Percentiles rank a stretch among this genome's conserved stretches.
Evolutionary conservation across 1,140 invertebrate genomes (phyloP).

Genomic region (Gonioctena quinquepunctata): DNA sequence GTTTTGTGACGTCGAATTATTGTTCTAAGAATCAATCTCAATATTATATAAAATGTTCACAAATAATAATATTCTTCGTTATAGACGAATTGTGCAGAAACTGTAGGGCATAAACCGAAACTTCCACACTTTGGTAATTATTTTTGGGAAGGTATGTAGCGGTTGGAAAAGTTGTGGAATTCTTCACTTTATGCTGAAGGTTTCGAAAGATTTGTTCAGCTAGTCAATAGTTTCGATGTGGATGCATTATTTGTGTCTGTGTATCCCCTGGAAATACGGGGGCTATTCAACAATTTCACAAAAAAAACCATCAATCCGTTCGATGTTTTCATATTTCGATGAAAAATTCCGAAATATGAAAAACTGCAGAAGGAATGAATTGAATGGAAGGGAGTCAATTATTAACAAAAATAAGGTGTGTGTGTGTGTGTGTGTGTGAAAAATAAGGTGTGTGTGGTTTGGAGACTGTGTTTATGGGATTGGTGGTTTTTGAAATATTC

Average conservation of each 20-base stretch:
- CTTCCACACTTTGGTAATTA: too few relatives aligned
- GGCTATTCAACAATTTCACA: not conserved
- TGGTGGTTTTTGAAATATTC: too few relatives aligned
- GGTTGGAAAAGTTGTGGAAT: not conserved
- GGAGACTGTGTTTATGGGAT: too few relatives aligned
- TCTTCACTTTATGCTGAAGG: conserved; percentile 8
- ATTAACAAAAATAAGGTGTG: not conserved
- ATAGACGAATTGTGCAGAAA: too few relatives aligned
- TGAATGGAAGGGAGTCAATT: not conserved
- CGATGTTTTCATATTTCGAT: not conserved
- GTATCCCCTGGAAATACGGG: not conserved
- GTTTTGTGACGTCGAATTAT: too few relatives aligned
- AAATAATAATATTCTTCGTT: too few relatives aligned
- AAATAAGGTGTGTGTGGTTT: too few relatives aligned
- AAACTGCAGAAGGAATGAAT: too few relatives aligned
- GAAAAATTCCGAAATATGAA: not conserved
- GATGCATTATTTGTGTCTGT: not conserved
- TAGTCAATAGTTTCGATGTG: not conserved
- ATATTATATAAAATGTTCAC: too few relatives aligned
- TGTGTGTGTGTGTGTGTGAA: not conserved
- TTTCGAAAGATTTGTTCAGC: not conserved
- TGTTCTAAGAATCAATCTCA: too few relatives aligned
- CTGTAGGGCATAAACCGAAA: too few relatives aligned
- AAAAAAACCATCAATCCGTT: not conserved
- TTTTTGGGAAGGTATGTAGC: conserved; percentile 4